Evolutionary conservation across 2,888 invertebrate genomes (phyloP).

Genomic region (Malthinus flaveolus): DNA sequence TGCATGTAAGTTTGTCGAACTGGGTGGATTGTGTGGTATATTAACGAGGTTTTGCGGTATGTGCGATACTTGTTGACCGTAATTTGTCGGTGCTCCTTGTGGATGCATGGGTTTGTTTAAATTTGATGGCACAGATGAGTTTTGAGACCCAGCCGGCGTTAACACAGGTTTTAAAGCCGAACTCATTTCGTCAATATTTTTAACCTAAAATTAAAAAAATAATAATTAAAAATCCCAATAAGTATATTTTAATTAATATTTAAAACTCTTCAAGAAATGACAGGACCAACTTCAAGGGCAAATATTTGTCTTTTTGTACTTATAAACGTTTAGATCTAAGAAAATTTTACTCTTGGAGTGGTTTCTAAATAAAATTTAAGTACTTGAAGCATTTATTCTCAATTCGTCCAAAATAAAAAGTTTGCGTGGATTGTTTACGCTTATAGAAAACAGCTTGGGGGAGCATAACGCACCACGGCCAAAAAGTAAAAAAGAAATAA

Average conservation of each 20-base stretch:
- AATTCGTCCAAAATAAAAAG: constrained; percentile 6
- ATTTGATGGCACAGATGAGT: constrained; percentile 40
- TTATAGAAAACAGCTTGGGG: constrained; percentile 46
- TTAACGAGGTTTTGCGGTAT: constrained; percentile 45
- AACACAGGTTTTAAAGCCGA: constrained; percentile 65
- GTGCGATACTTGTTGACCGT: constrained; percentile 46
- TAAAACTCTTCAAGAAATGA: constrained; percentile 8
- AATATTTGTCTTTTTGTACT: constrained; percentile 9
- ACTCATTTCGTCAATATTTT: constrained; percentile 56
- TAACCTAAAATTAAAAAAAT: constrained; percentile 19
- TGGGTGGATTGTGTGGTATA: constrained; percentile 39
- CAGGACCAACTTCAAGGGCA: constrained; percentile 25
- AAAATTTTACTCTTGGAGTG: too few relatives aligned
- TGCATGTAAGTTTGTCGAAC: constrained; percentile 16
- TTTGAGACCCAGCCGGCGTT: constrained; percentile 56
- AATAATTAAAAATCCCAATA: neutral
- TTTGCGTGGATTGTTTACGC: constrained; percentile 40
- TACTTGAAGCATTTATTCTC: too few relatives aligned
- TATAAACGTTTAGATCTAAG: neutral
- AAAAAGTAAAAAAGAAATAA: neutral
- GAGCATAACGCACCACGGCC: constrained; percentile 28
- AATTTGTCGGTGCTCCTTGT: constrained; percentile 43
- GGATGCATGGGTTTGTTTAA: constrained; percentile 48
- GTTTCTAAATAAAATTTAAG: too few relatives aligned
- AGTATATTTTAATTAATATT: neutral